Evolutionary conservation across 1,140 invertebrate species (phyloP).

Genomic region (Thaumetopoea pityocampa): DNA sequence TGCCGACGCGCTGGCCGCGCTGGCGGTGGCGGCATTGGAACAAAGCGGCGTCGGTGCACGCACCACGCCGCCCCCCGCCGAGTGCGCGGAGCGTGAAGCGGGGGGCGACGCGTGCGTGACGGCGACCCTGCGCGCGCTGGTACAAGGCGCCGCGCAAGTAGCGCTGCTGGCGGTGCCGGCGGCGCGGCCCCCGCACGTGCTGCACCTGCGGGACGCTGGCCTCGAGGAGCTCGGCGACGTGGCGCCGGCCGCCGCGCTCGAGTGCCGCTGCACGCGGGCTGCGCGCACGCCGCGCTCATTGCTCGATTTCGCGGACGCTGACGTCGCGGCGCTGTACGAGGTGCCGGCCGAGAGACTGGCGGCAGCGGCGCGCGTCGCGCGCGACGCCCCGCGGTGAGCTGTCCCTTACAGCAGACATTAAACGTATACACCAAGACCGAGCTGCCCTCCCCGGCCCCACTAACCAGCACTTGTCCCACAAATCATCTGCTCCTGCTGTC

Average conservation of each 20-base stretch:
- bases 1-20: slow-evolving; percentile 1
- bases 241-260: slow-evolving; percentile 84
- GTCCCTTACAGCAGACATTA: no score
- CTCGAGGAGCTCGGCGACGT: slow-evolving; percentile 42
- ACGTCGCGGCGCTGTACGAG: no score
- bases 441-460: no score
- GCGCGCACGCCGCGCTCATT: slow-evolving; percentile 54
- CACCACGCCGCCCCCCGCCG: background rate
- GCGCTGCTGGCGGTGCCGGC: slow-evolving; percentile 12
- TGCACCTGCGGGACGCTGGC: slow-evolving; percentile 15
- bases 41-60: slow-evolving; percentile 2
- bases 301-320: slow-evolving; percentile 4
- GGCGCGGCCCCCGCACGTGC: slow-evolving; percentile 8
- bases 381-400: no score
- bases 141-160: slow-evolving; percentile 80
- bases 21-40: slow-evolving; percentile 1
- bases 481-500: no score
- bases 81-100: slow-evolving; percentile 57
- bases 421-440: no score
- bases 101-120: slow-evolving; percentile 82
- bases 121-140: slow-evolving; percentile 80
- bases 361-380: no score
- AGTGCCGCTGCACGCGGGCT: no score
- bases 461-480: no score
- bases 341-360: background rate